Evolutionary conservation across 1,140 invertebrate species (phyloP).

Genomic region (Bombus terrestris): DNA sequence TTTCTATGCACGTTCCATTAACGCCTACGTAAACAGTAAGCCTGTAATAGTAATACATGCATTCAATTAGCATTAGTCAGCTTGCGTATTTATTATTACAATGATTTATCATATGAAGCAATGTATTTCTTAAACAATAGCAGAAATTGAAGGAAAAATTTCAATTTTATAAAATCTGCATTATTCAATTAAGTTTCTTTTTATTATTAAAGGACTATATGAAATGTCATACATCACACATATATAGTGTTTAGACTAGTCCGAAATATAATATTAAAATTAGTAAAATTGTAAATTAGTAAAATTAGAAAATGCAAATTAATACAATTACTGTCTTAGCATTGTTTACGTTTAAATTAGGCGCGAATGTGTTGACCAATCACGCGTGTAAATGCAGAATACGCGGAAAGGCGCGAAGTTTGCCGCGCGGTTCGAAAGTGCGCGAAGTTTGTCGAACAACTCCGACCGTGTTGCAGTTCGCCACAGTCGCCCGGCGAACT

Average conservation of each 20-base stretch:
- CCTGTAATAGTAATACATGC: conserved; percentile 41
- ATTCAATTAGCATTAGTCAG: conserved; percentile 60
- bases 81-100: neutral
- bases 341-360: conserved; percentile 12
- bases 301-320: neutral
- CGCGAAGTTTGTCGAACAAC: conserved; percentile 39
- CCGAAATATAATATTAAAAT: neutral
- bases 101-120: too few relatives aligned
- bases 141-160: neutral
- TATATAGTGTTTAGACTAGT: neutral
- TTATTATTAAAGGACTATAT: too few relatives aligned
- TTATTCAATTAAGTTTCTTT: neutral
- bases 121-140: neutral
- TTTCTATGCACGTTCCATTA: conserved; percentile 56
- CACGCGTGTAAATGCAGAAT: neutral
- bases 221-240: too few relatives aligned
- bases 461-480: conserved; percentile 1
- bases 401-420: conserved; percentile 33
- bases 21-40: conserved; percentile 58
- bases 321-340: too few relatives aligned
- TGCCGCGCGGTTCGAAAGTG: conserved; percentile 26
- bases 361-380: conserved; percentile 19
- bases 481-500: conserved; percentile 54
- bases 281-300: neutral
- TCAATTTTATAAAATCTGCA: neutral